Evolutionary conservation across 2,113 vertebrate genomes (phyloP).

Genomic region (Pachycephala philippinensis): DNA sequence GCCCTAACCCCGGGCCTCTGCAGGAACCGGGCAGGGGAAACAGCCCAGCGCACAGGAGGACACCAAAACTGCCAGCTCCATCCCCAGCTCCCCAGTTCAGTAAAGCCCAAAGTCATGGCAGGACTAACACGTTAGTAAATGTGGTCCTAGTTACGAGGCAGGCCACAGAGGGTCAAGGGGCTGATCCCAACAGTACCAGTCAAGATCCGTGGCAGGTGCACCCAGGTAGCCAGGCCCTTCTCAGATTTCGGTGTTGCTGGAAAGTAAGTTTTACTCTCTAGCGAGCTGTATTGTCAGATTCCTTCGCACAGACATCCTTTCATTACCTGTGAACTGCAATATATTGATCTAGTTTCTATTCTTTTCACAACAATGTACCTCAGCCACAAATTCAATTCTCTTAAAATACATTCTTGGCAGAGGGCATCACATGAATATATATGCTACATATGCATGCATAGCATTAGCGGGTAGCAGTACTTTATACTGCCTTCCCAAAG

Average conservation of each 20-base stretch:
- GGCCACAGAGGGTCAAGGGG: neutral
- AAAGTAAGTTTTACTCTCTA: neutral
- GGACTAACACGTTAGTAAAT: accelerated
- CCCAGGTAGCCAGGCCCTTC: neutral
- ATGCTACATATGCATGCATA: neutral
- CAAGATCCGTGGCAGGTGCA: accelerated
- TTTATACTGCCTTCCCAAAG: neutral
- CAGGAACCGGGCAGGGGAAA: neutral
- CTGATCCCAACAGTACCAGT: neutral
- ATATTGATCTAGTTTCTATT: neutral
- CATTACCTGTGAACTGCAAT: neutral
- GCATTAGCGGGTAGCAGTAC: neutral
- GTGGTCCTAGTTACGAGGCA: neutral
- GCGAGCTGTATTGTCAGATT: neutral
- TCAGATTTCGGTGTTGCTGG: neutral
- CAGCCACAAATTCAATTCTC: neutral
- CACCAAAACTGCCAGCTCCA: neutral
- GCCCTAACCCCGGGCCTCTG: accelerated
- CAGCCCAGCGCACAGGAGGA: accelerated
- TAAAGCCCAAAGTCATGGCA: neutral
- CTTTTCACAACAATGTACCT: neutral
- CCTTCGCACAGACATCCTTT: neutral
- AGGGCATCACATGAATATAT: neutral
- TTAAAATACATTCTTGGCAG: neutral
- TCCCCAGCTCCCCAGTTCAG: neutral